Base-by-base conservation (phyloP, 1,140 invertebrate genomes). In the Apis mellifera region DNA sequence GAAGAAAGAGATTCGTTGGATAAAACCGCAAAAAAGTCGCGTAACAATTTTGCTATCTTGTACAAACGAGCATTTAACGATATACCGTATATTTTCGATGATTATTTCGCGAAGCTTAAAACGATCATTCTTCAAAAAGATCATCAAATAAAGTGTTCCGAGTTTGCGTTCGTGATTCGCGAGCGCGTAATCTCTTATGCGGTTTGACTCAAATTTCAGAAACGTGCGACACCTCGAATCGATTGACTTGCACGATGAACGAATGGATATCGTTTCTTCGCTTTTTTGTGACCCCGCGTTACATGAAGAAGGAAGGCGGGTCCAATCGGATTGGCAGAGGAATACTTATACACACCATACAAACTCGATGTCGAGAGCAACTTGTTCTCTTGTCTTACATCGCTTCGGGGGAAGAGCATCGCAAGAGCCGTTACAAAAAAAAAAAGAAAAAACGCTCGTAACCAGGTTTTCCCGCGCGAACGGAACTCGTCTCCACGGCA, bases 61-160 rank as follows among this genome's bases (percentile, higher is more conserved):
- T 5, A 48, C 48, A 52, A 77, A 75, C 65, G 23, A 74, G 59
- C 60, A 55, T 32, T 23, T 15, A 54, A 64, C 32, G 32, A 83
- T 87, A 55, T 87, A 77, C 78, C 60, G 42, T 87, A 42, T 85
- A 87, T 86, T 85, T 87, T 88, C 80, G 74, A 78, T 73, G 83
- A 88, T 88, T 85, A 87, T 42, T 42, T 42, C 79, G 66, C 78
- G 52, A n/a, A 66, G 72, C 73, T 83, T 78, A 83, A 88, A 59
- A 87, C 79, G 86, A 88, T 85, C 83, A 84, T 79, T 75, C 71
- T 77, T 84, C 82, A 86, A 73, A 62, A 60, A 9, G 79, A 72
- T 87, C 79, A 77, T 54, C 62, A 52, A 69, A 68, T 87, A 79
- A 64, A 15, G 52, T 23, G 13, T 23, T 13, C 19, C 57, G 19